phyloP scores from a whole-genome alignment of 1,140 invertebrate species.

The Trichogramma pretiosum region DNA sequence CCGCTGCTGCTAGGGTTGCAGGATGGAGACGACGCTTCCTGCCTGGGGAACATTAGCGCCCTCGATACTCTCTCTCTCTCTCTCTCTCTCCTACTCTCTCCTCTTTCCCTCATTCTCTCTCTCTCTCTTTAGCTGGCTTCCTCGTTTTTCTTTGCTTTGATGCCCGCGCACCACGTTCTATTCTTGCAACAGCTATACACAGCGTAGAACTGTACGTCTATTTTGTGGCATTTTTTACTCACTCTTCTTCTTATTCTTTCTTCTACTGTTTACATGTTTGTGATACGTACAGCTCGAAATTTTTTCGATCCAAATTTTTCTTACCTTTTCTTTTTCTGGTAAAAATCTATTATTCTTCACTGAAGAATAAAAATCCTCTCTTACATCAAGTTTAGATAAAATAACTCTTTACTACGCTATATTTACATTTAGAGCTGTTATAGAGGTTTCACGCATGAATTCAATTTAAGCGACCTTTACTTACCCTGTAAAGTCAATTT shows the following conservation, averaged over 20 bases:
- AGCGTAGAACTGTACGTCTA: no score
- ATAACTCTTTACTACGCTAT: no score
- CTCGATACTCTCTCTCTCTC: constrained; percentile 38
- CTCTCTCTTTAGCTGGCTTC: neutral
- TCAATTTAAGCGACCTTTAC: no score
- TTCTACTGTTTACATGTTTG: no score
- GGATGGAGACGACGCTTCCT: constrained; percentile 44
- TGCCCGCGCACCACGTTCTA: constrained; percentile 8
- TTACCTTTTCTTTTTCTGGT: neutral
- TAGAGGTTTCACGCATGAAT: no score
- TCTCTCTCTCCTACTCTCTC: constrained; percentile 18
- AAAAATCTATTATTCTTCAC: no score
- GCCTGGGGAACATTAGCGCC: constrained; percentile 43
- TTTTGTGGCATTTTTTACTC: constrained; percentile 15
- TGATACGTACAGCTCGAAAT: no score
- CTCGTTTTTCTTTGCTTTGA: constrained; percentile 5
- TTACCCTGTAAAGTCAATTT: no score
- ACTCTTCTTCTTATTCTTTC: neutral
- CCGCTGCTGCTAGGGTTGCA: constrained; percentile 29
- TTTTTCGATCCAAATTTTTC: constrained; percentile 8
- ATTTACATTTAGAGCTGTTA: no score
- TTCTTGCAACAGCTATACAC: no score
- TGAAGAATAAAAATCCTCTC: no score
- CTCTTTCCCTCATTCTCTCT: neutral
- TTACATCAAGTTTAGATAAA: no score